A percentile compares a stretch with the other conserved stretches of the same genome.
These are phyloP conservation scores for Drosophila atroscutellata DNA, from an alignment of 2,888 invertebrate genomes.

Conservation along the genomic window DNA sequence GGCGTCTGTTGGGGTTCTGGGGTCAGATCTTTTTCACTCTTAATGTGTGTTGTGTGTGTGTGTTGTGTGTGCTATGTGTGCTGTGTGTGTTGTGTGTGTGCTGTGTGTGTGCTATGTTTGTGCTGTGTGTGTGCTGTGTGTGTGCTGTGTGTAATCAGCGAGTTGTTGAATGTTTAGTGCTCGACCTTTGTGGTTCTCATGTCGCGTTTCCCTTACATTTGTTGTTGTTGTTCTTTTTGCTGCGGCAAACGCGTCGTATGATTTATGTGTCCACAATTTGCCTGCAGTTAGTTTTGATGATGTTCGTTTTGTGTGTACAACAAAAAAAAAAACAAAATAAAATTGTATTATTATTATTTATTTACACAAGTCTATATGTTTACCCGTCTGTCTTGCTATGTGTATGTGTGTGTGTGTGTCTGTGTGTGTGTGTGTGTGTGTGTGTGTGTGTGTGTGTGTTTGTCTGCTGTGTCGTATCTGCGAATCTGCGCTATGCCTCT, in stretches of 20 bases:
- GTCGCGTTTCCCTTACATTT: conserved; percentile 15
- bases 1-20: conserved; percentile 1
- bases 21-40: conserved; percentile 56
- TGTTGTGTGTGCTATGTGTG: background rate
- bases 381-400: conserved; percentile 2
- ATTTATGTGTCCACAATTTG: conserved; percentile 67
- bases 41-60: conserved; percentile 19
- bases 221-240: conserved; percentile 9
- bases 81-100: background rate
- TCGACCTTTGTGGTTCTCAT: conserved; percentile 45
- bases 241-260: conserved; percentile 58
- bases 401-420: background rate
- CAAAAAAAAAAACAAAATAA: background rate
- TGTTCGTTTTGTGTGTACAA: conserved; percentile 25
- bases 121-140: background rate
- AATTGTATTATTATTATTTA: conserved; percentile 60
- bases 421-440: background rate
- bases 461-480: conserved; percentile 23
- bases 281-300: conserved; percentile 66
- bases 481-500: conserved; percentile 40
- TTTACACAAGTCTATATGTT: conserved; percentile 47
- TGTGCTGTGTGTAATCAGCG: conserved; percentile 46
- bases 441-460: background rate
- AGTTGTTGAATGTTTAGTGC: conserved; percentile 45
- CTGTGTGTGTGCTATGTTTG: conserved; percentile 21